Evolutionary conservation across 2,113 vertebrate species (phyloP).

Genomic region (Muscicapa adusta): DNA sequence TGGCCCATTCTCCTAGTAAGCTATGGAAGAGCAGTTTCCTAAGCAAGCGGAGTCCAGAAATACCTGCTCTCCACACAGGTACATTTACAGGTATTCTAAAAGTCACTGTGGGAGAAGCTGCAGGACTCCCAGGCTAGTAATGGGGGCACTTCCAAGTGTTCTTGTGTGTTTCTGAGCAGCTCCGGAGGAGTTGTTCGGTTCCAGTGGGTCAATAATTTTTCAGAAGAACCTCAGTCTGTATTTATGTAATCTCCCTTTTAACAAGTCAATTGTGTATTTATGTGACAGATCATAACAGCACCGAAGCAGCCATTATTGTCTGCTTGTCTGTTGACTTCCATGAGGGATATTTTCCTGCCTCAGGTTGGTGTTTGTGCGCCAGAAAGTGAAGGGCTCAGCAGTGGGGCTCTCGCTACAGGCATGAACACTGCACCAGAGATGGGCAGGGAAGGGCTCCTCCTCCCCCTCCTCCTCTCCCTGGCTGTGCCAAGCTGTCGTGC

Average conservation of each 20-base stretch:
- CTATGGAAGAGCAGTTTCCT: background rate
- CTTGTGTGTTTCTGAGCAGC: background rate
- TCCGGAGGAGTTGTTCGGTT: background rate
- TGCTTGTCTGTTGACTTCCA: background rate
- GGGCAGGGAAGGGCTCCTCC: background rate
- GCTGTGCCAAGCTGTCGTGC: rapidly evolving
- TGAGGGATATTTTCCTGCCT: background rate
- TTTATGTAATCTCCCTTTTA: background rate
- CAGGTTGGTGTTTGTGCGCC: background rate
- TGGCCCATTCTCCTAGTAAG: background rate
- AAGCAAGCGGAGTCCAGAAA: background rate
- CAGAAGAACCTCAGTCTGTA: background rate
- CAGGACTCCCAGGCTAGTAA: background rate
- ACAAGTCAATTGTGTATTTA: background rate
- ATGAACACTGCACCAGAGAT: rapidly evolving
- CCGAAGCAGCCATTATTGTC: background rate
- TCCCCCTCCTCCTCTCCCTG: background rate
- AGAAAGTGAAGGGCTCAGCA: background rate
- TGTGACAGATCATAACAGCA: background rate
- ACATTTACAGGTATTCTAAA: background rate
- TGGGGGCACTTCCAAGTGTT: background rate
- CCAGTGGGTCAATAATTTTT: background rate
- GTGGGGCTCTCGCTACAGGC: background rate
- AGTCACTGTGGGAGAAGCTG: background rate
- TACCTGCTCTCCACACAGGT: background rate